These are phyloP conservation scores for Notothenia coriiceps DNA, from an alignment of 2,113 vertebrate genomes.

Conservation along the genomic window DNA sequence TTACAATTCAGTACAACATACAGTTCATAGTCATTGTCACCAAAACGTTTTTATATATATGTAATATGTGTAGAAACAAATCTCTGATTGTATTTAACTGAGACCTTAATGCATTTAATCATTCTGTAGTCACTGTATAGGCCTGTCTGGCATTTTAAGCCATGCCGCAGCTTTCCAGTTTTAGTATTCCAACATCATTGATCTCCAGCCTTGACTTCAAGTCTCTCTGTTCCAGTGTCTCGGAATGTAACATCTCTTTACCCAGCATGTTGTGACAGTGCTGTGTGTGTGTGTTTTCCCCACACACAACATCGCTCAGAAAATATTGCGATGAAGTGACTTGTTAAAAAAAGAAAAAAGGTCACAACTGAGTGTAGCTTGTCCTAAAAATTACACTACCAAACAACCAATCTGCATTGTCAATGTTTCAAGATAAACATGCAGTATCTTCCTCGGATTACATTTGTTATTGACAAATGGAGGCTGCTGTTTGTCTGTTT, in stretches of 20 bases:
- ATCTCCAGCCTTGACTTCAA: conserved; percentile 37
- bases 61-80: too few relatives aligned
- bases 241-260: conserved; percentile 31
- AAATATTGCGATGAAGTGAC: not conserved
- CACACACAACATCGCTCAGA: not conserved
- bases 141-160: not conserved
- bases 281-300: not conserved
- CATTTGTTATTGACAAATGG: too few relatives aligned
- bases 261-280: not conserved
- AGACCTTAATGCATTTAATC: not conserved
- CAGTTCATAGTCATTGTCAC: too few relatives aligned
- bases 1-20: too few relatives aligned
- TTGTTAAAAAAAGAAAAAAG: not conserved
- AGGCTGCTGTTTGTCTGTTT: too few relatives aligned
- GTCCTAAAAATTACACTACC: too few relatives aligned
- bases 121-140: not conserved
- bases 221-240: conserved; percentile 13
- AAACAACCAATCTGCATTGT: too few relatives aligned
- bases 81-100: too few relatives aligned
- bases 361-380: too few relatives aligned
- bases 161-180: conserved; percentile 12
- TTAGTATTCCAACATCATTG: conserved; percentile 1
- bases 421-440: too few relatives aligned
- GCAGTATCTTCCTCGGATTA: too few relatives aligned
- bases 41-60: too few relatives aligned